Base-by-base conservation (phyloP, 2,113 vertebrate species). In the Saccopteryx bilineata region DNA sequence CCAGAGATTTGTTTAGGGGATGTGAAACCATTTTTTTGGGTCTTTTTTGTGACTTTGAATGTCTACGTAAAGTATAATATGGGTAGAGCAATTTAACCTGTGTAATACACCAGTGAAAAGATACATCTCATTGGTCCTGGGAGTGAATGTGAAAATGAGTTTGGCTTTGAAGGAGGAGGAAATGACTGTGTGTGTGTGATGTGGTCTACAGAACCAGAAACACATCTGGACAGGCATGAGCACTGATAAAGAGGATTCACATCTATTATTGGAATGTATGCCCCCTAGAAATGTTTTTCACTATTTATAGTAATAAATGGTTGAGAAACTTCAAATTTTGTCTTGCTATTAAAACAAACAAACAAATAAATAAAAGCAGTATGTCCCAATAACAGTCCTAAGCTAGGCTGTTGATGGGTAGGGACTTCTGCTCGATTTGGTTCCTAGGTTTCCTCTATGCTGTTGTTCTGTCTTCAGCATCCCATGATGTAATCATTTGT, bases 281-380 rank as follows among this genome's bases (percentile, higher is more conserved):
- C 87, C 46, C 7, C 83, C 3, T 52, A 74, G 13, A 96, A 0
- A 17, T 68, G 3, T 63, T 89, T 58, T 72, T 87, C 63, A 23
- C 31, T 23, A 79, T 24, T 88, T 72, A 92, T 92, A 86, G 87
- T 96, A 7, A 93, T 54, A 56, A 74, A 90, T 66, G 0, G 24
- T 60, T 96, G 93, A 93, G 87, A 97, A 68, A 82, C 23, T 63
- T 65, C 95, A 88, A 80, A 83, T 97, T 96, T 87, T 86, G 90
- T 93, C 92, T 95, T 96, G 71, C 90, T 96, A 93, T 93, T 93
- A 87, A 72, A 92, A 69, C 58, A 63, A 81, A 28, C 33, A 80
- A 80, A 26, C 21, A 81, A 61, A 15, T 54, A 79, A 66, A 63
- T 9, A 23, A 24, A 60, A 10, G 2, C 28, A 65, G 9, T 18